Percentiles rank a stretch among this genome's conserved stretches.
phyloP scores from a whole-genome alignment of 2,888 invertebrate species.

The Cactoblastis cactorum region DNA sequence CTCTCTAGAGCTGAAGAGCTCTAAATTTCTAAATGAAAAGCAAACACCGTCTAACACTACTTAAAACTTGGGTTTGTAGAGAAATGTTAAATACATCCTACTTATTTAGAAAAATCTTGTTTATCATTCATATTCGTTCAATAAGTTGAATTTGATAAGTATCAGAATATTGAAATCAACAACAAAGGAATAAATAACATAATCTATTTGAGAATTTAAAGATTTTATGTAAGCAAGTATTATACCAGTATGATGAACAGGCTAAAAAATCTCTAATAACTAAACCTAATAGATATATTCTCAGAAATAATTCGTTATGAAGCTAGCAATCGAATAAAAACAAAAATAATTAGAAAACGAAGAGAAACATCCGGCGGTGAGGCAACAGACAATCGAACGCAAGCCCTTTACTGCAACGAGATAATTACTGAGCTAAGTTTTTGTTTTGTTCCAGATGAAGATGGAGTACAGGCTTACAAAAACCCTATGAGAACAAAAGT shows the following conservation, averaged over 20 bases:
- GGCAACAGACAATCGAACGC: constrained; percentile 66
- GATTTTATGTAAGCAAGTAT: too few relatives aligned
- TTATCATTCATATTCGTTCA: too few relatives aligned
- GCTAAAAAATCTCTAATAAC: neutral
- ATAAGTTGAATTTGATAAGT: too few relatives aligned
- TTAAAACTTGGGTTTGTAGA: constrained; percentile 13
- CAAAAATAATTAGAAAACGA: constrained; percentile 39
- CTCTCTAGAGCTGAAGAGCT: constrained; percentile 36
- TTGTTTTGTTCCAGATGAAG: constrained; percentile 40
- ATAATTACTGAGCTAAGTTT: constrained; percentile 51
- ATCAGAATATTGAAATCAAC: too few relatives aligned
- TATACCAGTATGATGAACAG: neutral
- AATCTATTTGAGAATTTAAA: neutral
- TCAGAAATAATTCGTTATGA: constrained; percentile 4
- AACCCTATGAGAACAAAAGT: constrained; percentile 33
- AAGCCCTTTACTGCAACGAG: constrained; percentile 50
- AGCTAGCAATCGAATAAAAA: constrained; percentile 17
- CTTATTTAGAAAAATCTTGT: neutral
- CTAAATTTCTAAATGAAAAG: constrained; percentile 56
- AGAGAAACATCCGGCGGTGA: constrained; percentile 60
- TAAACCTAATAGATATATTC: neutral
- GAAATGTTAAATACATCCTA: neutral
- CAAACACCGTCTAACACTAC: constrained; percentile 35
- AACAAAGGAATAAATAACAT: too few relatives aligned
- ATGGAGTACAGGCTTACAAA: constrained; percentile 38